Evolutionary conservation across 2,113 vertebrate species (phyloP).

Genomic region (Speoplatyrhinus poulsoni): DNA sequence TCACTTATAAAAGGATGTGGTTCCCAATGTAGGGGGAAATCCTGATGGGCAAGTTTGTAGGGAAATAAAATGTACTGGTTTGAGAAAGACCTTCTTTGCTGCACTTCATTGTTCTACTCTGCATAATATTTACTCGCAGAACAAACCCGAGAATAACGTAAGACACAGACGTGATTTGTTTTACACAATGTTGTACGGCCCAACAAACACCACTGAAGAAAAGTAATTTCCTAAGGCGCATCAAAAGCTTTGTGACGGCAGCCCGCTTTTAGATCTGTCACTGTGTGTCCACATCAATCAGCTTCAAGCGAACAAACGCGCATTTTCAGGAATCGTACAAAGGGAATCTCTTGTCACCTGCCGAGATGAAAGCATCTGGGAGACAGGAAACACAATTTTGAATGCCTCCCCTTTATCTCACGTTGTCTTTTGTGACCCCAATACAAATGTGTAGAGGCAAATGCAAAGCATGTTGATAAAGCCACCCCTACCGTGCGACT

Average conservation of each 20-base stretch:
- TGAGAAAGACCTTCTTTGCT: too few relatives aligned
- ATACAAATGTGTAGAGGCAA: conserved; percentile 21
- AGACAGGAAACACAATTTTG: conserved; percentile 25
- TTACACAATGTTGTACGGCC: neutral
- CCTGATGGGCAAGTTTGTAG: too few relatives aligned
- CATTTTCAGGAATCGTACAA: conserved; percentile 24
- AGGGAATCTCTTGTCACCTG: conserved; percentile 27
- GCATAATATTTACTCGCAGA: neutral
- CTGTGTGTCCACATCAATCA: neutral
- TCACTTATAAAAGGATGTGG: too few relatives aligned
- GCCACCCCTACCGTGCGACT: conserved; percentile 4
- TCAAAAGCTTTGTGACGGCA: conserved; percentile 24
- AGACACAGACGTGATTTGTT: neutral
- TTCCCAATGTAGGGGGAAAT: too few relatives aligned
- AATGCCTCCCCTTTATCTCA: conserved; percentile 12
- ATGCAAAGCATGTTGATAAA: conserved; percentile 30
- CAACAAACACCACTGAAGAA: neutral
- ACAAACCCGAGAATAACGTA: neutral
- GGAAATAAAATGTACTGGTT: too few relatives aligned
- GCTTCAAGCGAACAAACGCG: conserved; percentile 6
- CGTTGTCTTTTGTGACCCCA: conserved; percentile 24
- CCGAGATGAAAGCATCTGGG: conserved; percentile 30
- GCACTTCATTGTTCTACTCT: too few relatives aligned
- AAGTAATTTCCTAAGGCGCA: neutral
- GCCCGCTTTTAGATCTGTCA: conserved; percentile 13